Evolutionary conservation across 2,113 vertebrate species (phyloP), one percentile per base, ranked within the genome.

Genomic region (Telmatochromis sp.): DNA sequence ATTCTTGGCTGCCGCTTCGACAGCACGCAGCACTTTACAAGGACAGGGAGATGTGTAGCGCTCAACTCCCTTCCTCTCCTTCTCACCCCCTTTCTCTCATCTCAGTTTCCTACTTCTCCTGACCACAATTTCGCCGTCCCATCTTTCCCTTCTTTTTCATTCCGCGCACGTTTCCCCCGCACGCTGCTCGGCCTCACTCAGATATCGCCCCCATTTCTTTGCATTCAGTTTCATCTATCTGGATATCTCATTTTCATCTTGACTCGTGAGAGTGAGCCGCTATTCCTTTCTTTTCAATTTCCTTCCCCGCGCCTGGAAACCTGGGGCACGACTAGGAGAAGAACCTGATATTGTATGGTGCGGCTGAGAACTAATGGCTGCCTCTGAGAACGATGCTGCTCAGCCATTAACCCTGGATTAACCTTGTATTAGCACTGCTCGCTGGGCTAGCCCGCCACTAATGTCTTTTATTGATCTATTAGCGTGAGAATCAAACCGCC

Each of bases 381-480:
- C 92, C 91, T 91, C 85, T 23, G 86, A 88, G 92, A 92, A 92
- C 49, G 91, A 93, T 83, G 93, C 88, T 73, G 91, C 93, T 91
- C 85, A 85, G 91, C 94, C 93, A 96, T 96, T 96, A 95, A 95
- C 95, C 95, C 95, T 88, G 92, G 93, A 96, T 96, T 96, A 96
- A 95, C 95, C 95, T 92, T 93, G 94, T 95, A 96, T 95, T 95
- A 94, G 94, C 88, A 80, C 86, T 92, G 93, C 93, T 93, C 85
- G 87, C 91, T 49, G 91, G 94, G 94, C 92, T 93, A 94, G 95
- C 91, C 85, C 19, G 87, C 93, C 91, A 63, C 95, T 95, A 95
- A 96, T 96, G 94, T 95, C 92, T 95, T 96, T 96, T 95, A 95
- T 96, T 94, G 95, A 95, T 96, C 94, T 90, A 92, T 92, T 94